Conservation (phyloP, 2,888 invertebrate genomes). For the Cephus pygmeus region DNA sequence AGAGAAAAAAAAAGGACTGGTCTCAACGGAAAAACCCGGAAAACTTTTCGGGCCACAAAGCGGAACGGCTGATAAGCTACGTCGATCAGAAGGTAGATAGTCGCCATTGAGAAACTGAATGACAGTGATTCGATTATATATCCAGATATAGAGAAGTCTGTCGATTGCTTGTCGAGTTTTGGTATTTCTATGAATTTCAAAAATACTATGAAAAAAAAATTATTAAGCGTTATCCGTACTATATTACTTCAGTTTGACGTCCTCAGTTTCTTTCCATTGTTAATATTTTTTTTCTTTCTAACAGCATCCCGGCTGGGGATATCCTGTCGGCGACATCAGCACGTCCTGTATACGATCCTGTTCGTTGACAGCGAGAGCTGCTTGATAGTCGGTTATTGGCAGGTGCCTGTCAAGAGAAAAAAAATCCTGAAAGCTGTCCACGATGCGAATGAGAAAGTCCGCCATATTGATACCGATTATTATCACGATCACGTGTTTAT, state of each 20-base stretch:
- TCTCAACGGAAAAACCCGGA: background rate
- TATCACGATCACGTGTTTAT: background rate
- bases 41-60: background rate
- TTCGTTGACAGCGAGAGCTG: conserved; percentile 1
- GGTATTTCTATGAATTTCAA: background rate
- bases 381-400: background rate
- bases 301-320: background rate
- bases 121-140: background rate
- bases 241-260: background rate
- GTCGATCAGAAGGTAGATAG: background rate
- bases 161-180: background rate
- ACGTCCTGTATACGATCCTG: background rate
- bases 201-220: background rate
- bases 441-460: background rate
- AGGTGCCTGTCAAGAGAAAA: conserved; percentile 2
- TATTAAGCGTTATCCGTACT: background rate
- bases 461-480: background rate
- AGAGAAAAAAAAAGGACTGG: background rate
- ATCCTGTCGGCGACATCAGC: background rate
- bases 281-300: background rate
- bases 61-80: background rate
- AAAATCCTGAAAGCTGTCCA: background rate
- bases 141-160: background rate
- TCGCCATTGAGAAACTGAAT: background rate
- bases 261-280: background rate